These are phyloP conservation scores for Therioaphis trifolii DNA, from an alignment of 2,888 invertebrate species.

Conservation along the genomic window DNA sequence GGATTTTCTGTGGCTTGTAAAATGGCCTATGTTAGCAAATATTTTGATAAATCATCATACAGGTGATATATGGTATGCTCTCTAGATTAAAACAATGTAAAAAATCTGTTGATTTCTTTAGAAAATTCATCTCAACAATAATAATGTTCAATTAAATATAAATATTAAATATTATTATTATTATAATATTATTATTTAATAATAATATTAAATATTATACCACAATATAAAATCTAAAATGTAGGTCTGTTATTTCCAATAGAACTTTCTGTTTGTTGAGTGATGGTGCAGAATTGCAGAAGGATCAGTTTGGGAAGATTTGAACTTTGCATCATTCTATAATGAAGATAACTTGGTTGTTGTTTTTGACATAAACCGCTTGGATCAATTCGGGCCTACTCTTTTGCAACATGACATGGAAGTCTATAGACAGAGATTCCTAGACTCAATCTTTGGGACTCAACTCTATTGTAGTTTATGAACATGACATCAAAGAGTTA, in stretches of 20 bases:
- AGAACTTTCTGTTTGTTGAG: constrained; percentile 96
- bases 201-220: no score
- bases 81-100: background rate
- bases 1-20: constrained; percentile 95
- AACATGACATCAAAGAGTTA: no score
- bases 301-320: constrained; percentile 99
- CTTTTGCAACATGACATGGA: constrained; percentile 84
- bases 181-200: no score
- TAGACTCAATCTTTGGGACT: no score
- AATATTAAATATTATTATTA: no score
- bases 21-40: constrained; percentile 97
- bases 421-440: no score
- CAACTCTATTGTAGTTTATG: no score
- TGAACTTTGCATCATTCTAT: constrained; percentile 91
- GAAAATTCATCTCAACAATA: constrained; percentile 8
- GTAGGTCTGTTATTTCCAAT: constrained; percentile 65
- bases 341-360: constrained; percentile 96
- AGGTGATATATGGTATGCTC: no score
- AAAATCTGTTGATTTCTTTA: constrained; percentile 62
- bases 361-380: constrained; percentile 95
- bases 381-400: constrained; percentile 97
- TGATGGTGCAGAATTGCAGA: constrained; percentile 98
- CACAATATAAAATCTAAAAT: no score
- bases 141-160: no score
- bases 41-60: constrained; percentile 86